phyloP scores from a whole-genome alignment of 2,888 invertebrate genomes.

The Pardosa pseudoannulata region DNA sequence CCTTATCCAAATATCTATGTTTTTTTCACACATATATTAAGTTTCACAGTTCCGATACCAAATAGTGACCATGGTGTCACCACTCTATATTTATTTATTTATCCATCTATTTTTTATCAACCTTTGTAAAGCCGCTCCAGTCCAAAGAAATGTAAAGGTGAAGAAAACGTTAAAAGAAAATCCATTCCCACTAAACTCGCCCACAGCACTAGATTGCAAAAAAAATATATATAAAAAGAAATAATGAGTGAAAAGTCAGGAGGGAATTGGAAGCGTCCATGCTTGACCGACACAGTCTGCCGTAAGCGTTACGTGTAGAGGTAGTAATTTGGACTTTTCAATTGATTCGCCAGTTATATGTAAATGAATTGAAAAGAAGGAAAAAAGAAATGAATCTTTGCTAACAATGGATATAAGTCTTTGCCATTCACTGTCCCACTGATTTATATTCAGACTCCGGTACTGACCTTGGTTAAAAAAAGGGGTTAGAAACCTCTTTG shows the following conservation, averaged over 20 bases:
- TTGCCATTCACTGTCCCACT: slow-evolving; percentile 48
- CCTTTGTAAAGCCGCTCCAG: too few relatives aligned
- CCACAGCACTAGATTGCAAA: too few relatives aligned
- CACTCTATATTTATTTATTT: too few relatives aligned
- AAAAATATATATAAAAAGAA: too few relatives aligned
- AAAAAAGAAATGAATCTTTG: not conserved
- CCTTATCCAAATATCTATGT: too few relatives aligned
- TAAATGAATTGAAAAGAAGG: slow-evolving; percentile 10
- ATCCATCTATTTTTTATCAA: too few relatives aligned
- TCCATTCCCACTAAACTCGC: too few relatives aligned
- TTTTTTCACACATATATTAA: too few relatives aligned
- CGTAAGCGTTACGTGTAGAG: slow-evolving; percentile 29
- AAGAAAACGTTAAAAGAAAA: too few relatives aligned
- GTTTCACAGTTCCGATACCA: too few relatives aligned
- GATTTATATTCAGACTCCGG: slow-evolving; percentile 57
- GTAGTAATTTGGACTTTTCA: slow-evolving; percentile 46
- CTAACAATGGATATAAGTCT: not conserved
- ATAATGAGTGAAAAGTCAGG: not conserved
- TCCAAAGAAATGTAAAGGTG: too few relatives aligned
- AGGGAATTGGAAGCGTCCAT: not conserved
- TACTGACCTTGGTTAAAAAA: slow-evolving; percentile 40
- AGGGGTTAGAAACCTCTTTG: not conserved
- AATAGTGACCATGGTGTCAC: too few relatives aligned
- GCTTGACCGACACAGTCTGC: slow-evolving; percentile 40
- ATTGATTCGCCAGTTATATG: slow-evolving; percentile 3